These are phyloP conservation scores for Vipera ursinii DNA, from an alignment of 2,797 vertebrate species.

Conservation along the genomic window DNA sequence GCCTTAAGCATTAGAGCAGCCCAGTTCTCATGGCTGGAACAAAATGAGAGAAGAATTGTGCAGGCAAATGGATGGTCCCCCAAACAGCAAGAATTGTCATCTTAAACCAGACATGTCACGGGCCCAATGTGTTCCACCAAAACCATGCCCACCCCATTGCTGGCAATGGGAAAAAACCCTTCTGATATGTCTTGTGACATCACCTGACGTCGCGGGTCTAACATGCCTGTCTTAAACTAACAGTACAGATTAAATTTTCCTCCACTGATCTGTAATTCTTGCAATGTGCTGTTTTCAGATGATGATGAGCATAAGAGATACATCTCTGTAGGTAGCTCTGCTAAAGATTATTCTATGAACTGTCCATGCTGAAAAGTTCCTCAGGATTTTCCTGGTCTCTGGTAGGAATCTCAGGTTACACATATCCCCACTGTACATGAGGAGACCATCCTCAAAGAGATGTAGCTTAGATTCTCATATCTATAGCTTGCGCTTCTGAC, in stretches of 20 bases:
- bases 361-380: not conserved
- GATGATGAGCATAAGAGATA: not conserved
- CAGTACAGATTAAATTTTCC: not conserved
- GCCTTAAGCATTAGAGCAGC: too few species aligned
- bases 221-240: not conserved
- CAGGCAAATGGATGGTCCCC: too few species aligned
- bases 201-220: too few species aligned
- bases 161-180: too few species aligned
- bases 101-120: too few species aligned
- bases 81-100: too few species aligned
- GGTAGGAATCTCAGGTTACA: not conserved
- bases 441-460: not conserved
- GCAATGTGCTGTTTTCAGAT: not conserved
- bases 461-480: constrained; percentile 55
- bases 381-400: too few species aligned
- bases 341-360: not conserved
- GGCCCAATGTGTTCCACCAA: too few species aligned
- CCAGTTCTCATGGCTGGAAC: too few species aligned
- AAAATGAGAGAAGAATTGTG: too few species aligned
- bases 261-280: not conserved
- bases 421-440: not conserved
- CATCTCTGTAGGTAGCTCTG: not conserved
- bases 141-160: too few species aligned
- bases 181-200: too few species aligned
- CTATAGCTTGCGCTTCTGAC: constrained; percentile 57